phyloP scores from a whole-genome alignment of 2,797 vertebrate species.

The Neopelma chrysocephalum region DNA sequence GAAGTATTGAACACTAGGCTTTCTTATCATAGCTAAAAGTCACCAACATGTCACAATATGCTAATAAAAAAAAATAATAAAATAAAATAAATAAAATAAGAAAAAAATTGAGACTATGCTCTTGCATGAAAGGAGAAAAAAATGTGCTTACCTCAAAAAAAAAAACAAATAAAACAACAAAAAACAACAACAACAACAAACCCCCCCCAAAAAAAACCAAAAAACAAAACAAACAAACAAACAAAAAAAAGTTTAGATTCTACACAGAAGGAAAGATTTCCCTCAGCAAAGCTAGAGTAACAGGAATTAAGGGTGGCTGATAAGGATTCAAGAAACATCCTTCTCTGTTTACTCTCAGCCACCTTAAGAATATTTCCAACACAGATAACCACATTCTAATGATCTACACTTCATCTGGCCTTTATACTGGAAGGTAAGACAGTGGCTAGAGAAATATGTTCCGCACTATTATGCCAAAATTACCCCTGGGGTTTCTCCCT shows the following conservation, averaged over 20 bases:
- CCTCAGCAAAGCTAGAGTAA: not conserved
- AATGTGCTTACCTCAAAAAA: not conserved
- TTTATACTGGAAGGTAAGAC: not conserved
- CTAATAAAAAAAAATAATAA: too few relatives aligned
- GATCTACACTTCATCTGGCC: not conserved
- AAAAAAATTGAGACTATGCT: not conserved
- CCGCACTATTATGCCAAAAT: not conserved
- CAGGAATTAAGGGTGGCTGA: not conserved
- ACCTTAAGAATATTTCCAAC: not conserved
- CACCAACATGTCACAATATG: not conserved
- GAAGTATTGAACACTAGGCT: rapidly evolving
- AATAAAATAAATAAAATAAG: not conserved
- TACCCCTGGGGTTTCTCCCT: not conserved
- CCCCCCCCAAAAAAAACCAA: too few relatives aligned
- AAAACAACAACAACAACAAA: too few relatives aligned
- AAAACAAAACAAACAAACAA: too few relatives aligned
- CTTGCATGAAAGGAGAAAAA: not conserved
- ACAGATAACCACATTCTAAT: not conserved
- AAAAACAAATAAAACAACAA: too few relatives aligned
- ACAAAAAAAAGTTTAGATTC: not conserved
- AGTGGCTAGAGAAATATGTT: not conserved
- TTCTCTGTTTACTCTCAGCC: not conserved
- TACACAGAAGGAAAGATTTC: not conserved
- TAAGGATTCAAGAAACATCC: not conserved
- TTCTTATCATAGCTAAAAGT: not conserved